Base-by-base conservation (phyloP, 2,888 invertebrate genomes). In the Rhodophaea formosa region DNA sequence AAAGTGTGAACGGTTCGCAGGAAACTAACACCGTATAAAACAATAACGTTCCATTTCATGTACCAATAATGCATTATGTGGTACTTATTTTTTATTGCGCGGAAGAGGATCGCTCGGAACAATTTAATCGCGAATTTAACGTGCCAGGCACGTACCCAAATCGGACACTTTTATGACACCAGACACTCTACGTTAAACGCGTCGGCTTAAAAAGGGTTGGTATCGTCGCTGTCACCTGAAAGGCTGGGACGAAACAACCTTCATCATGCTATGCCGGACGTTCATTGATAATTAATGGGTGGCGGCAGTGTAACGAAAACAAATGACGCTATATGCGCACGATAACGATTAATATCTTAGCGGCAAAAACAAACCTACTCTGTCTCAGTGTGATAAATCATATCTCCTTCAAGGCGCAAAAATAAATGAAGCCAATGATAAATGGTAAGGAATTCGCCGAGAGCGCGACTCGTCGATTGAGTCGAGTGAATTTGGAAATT, bases 261-360 rank as follows among this genome's bases (percentile, higher is more conserved):
- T 80, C 88, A 88, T 90, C 90, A 90, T 83, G 75, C 77, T 79
- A 71, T 74, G 74, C 81, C 81, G 88, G 88, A 88, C 89, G 84
- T 82, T 90, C 90, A 90, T 91, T 90, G 90, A 88, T 91, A 91
- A 90, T 91, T 90, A 90, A 90, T 89, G 90, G 85, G 82, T 69
- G 82, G 78, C 82, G 88, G 84, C 88, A 88, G 74, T 77, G 80
- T 88, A 89, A 91, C 89, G 90, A 90, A 88, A 88, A 91, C 88
- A 91, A 90, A 90, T 88, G 89, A 89, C 84, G 82, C 78, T 77
- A 83, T 77, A 83, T 84, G 86, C 87, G 86, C 83, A 82, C 86
- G 86, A 86, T 88, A 84, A 86, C 90, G 89, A 91, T 91, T 91
- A 89, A 91, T 91, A 91, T 90, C 89, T 86, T 83, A 80, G 83